Evolutionary conservation across 1,140 invertebrate genomes (phyloP).

Genomic region (Aricia agestis): DNA sequence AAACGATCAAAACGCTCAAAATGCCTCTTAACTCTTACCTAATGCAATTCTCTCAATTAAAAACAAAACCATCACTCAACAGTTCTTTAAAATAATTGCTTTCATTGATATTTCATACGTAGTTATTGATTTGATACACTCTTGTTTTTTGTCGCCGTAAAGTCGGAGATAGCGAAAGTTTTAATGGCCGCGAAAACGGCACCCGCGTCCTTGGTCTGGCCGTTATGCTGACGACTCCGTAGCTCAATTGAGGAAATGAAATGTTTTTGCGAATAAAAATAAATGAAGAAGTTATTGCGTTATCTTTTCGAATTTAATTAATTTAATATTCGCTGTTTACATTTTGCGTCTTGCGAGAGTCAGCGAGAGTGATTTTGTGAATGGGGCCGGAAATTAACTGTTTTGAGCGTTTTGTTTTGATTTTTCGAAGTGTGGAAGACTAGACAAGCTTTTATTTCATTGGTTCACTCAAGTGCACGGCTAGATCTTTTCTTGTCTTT

Average conservation of each 20-base stretch:
- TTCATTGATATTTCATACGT: not conserved
- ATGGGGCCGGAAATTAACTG: not conserved
- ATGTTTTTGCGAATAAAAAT: not conserved
- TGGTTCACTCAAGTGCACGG: too few relatives aligned
- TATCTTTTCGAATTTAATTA: not conserved
- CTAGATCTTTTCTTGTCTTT: too few relatives aligned
- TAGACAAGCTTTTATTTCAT: too few relatives aligned
- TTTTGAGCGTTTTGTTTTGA: not conserved
- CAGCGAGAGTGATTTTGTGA: not conserved
- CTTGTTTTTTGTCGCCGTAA: constrained; percentile 5
- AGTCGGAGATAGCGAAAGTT: constrained; percentile 11
- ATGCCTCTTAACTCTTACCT: too few relatives aligned
- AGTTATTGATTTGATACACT: constrained; percentile 14
- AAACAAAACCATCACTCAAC: not conserved
- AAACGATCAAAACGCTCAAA: too few relatives aligned
- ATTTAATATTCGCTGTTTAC: not conserved
- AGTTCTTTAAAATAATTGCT: not conserved
- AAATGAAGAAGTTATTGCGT: not conserved
- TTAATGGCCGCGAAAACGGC: constrained; percentile 5
- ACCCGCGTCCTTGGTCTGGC: not conserved
- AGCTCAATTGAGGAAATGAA: not conserved
- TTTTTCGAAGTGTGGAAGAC: not conserved
- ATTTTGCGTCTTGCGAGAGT: not conserved
- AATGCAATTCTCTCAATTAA: not conserved
- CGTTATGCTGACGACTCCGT: not conserved